Base-by-base conservation (phyloP, 53 echinoderm and acorn worm genomes). In the Echinarachnius parma region DNA sequence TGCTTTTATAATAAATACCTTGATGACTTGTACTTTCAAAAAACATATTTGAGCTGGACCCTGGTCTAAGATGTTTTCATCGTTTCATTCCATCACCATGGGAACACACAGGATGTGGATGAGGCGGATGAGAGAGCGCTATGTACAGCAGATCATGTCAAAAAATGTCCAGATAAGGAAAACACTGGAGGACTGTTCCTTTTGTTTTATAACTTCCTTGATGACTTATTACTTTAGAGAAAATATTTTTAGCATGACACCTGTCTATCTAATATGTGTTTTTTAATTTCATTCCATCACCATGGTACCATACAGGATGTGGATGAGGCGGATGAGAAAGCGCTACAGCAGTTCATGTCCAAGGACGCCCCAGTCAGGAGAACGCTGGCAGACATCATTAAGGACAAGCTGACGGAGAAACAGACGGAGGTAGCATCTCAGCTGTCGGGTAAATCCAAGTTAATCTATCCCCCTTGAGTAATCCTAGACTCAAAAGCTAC, bases 401-500 rank as follows among this genome's bases (percentile, higher is more conserved):
- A 74, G 78, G 92, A 87, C 48, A 91, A 86, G 36, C 65, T 95
- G 19, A 90, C 90, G 15, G 95, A 90, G 59, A 95, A 95, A 70
- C 80, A 91, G 48, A 95, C 95, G 23, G 95, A 95, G 54, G 87
- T 95, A 2, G 95, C 90, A 25, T 90, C 90, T 48, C 95, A 95
- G 77, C 90, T 95, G 90, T 84, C 95, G 64, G 95, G 95, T 87
- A 56, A 55, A 60, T 61, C 4, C 27, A 16, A 19, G 9, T 49
- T 49, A 49, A 49, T 49, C 42, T 39, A 9, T 39, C 42, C n/a
- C n/a, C n/a, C n/a, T n/a, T n/a, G n/a, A n/a, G n/a, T n/a, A n/a
- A n/a, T n/a, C n/a, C n/a, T n/a, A n/a, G n/a, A n/a, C n/a, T n/a
- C n/a, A n/a, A n/a, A n/a, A n/a, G n/a, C n/a, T n/a, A n/a, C n/a